Base-by-base conservation (phyloP, 1,140 invertebrate species). In the Halictus rubicundus region DNA sequence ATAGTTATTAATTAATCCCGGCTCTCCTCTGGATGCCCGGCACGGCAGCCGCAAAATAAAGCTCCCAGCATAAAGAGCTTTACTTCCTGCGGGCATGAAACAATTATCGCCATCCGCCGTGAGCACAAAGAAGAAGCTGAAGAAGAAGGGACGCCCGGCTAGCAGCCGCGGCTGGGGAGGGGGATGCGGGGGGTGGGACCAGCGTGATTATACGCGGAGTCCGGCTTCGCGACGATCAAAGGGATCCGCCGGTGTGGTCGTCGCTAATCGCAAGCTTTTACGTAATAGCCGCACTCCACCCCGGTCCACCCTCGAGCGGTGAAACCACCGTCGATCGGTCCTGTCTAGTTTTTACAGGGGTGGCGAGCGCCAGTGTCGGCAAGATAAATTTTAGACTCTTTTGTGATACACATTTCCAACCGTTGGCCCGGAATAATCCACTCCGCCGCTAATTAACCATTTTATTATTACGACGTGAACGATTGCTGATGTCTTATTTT, bases 1-100 rank as follows among this genome's bases (percentile, higher is more conserved):
- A 88, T 90, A 88, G 90, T 90, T 90, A 90, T 89, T 90, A 90
- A 92, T 92, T 90, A 91, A 91, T 91, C 89, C 82, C 27, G 76
- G 79, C 86, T 71, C 88, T 85, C 78, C 74, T 71, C 73, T 77
- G 57, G 72, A 66, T 70, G 63, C 65, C 52, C 66, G 73, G 49
- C 59, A 81, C 74, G 82, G 76, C 81, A 83, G 84, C 85, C 72
- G 74, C 81, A 88, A 90, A 90, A 91, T 91, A 90, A 91, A 88
- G 88, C 90, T 85, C 77, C 87, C 78, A 71, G 84, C 79, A 87
- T 89, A 88, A 86, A 89, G 86, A 88, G 84, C 86, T 89, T 88
- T 83, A 88, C 80, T 89, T 88, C 81, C 87, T 84, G 85, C 83
- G 82, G 85, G 88, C 82, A 85, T 86, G 83, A 91, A 90, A 90